These are phyloP conservation scores for Nomia melanderi DNA, from an alignment of 1,140 invertebrate genomes.

Conservation along the genomic window DNA sequence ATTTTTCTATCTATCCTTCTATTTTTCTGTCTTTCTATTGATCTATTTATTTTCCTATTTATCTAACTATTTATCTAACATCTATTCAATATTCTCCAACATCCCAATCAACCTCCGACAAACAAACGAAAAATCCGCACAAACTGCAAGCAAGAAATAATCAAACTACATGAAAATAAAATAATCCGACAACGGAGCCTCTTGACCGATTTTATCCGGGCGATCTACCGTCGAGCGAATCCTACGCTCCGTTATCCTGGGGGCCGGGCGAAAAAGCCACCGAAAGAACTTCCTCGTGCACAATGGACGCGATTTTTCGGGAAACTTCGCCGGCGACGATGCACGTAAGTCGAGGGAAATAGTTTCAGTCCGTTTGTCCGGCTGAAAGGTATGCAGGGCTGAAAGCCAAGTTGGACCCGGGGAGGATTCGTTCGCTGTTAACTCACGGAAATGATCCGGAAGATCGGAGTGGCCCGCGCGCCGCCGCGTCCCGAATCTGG, in stretches of 20 bases:
- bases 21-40: too few relatives aligned
- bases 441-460: slow-evolving; percentile 71
- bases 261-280: not conserved
- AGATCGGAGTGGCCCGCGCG: slow-evolving; percentile 49
- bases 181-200: not conserved
- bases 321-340: slow-evolving; percentile 20
- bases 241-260: too few relatives aligned
- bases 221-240: not conserved
- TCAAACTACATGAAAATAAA: too few relatives aligned
- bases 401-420: slow-evolving; percentile 41
- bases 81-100: too few relatives aligned
- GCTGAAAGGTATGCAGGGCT: slow-evolving; percentile 43
- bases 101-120: too few relatives aligned
- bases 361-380: slow-evolving; percentile 36
- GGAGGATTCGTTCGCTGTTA: slow-evolving; percentile 43
- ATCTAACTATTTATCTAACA: too few relatives aligned
- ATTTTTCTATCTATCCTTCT: too few relatives aligned
- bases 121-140: too few relatives aligned
- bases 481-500: slow-evolving; percentile 1
- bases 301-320: slow-evolving; percentile 27
- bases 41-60: too few relatives aligned
- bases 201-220: slow-evolving; percentile 25
- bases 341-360: slow-evolving; percentile 39
- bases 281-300: not conserved
- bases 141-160: not conserved